Percentiles rank a stretch among this genome's conserved stretches.
Conservation (phyloP, 2,797 vertebrate species). For the Acanthis flammea region DNA sequence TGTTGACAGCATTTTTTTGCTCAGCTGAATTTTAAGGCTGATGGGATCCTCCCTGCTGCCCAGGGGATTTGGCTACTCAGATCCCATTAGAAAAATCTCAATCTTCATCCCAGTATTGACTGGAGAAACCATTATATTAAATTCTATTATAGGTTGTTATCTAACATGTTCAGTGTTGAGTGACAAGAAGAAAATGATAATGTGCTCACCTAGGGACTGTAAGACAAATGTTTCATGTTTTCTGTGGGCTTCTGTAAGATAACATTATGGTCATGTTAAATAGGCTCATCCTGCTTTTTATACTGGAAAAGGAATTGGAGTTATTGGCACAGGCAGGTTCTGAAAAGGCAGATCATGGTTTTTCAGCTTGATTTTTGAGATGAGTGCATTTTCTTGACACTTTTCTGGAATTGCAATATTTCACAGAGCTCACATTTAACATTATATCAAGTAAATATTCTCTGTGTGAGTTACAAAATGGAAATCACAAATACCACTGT, state of each 20-base stretch:
- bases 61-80: neutral
- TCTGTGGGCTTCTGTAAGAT: neutral
- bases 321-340: neutral
- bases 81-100: slow-evolving; percentile 1
- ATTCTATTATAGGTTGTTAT: slow-evolving; percentile 16
- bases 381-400: neutral
- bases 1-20: neutral
- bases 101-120: neutral
- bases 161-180: neutral
- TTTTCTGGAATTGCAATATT: neutral
- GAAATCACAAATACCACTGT: neutral
- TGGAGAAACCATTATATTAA: slow-evolving; percentile 19
- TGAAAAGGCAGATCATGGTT: neutral
- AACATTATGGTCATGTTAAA: neutral
- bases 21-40: neutral
- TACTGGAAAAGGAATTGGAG: neutral
- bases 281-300: neutral
- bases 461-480: neutral
- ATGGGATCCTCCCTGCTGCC: neutral
- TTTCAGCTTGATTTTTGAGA: neutral
- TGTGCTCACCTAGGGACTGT: neutral
- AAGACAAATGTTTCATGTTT: slow-evolving; percentile 14
- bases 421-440: neutral
- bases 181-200: slow-evolving; percentile 40
- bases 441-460: neutral